phyloP scores from a whole-genome alignment of 2,888 invertebrate species.

The Pristionchus exspectatus region DNA sequence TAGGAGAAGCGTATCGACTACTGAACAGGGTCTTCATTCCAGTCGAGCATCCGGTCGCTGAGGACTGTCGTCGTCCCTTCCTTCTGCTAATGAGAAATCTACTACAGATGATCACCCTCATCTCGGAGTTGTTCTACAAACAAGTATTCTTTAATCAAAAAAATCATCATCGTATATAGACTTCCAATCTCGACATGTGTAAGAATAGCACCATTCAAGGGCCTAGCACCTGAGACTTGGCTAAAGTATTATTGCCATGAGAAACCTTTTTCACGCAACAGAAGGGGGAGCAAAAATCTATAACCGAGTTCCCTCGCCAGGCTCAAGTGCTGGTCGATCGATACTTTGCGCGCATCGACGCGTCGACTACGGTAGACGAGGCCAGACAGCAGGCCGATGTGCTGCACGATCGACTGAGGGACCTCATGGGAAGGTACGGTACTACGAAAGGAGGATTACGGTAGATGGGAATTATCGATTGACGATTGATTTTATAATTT shows the following conservation, averaged over 20 bases:
- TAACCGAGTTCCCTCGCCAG: not conserved
- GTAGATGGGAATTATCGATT: not conserved
- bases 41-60: conserved; percentile 11
- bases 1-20: too few relatives aligned
- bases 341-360: conserved; percentile 18
- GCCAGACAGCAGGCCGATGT: conserved; percentile 48
- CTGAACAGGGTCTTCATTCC: too few relatives aligned
- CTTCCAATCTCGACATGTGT: too few relatives aligned
- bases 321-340: conserved; percentile 26
- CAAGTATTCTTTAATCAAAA: conserved; percentile 20
- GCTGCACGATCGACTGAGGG: conserved; percentile 40
- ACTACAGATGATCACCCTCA: conserved; percentile 42
- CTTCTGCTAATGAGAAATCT: conserved; percentile 34
- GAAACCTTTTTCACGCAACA: too few relatives aligned
- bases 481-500: not conserved
- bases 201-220: too few relatives aligned
- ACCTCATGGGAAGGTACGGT: conserved; percentile 52
- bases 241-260: too few relatives aligned
- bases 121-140: conserved; percentile 47
- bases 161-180: too few relatives aligned
- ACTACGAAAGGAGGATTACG: not conserved
- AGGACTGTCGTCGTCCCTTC: conserved; percentile 43
- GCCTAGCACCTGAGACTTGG: too few relatives aligned
- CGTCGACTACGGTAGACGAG: conserved; percentile 47
- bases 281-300: too few relatives aligned